Percentiles rank a stretch among this genome's conserved stretches.
phyloP scores from a whole-genome alignment of 2,888 invertebrate species.

The Polia nebulosa region DNA sequence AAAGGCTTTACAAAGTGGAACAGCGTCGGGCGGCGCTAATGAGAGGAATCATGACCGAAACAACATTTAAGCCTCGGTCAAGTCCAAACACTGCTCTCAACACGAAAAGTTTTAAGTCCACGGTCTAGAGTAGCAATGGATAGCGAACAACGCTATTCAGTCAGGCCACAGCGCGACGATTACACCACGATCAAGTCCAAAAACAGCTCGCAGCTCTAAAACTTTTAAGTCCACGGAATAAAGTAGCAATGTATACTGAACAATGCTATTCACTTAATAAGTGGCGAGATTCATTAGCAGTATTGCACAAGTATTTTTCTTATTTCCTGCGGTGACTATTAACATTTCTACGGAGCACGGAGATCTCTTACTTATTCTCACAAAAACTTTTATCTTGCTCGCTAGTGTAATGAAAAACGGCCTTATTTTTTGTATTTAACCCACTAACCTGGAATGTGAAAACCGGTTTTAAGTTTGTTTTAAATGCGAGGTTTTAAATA shows the following conservation, averaged over 20 bases:
- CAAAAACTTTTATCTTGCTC: conserved; percentile 42
- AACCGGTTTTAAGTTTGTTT: conserved; percentile 1
- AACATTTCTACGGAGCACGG: conserved; percentile 44
- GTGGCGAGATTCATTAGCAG: conserved; percentile 61
- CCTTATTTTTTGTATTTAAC: conserved; percentile 29
- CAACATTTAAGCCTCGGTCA: conserved; percentile 19
- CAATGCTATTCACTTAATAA: conserved; percentile 44
- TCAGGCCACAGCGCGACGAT: not conserved
- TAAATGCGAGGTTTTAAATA: conserved; percentile 19
- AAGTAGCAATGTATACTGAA: conserved; percentile 56
- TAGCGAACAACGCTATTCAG: conserved; percentile 1
- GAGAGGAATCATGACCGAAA: conserved; percentile 51
- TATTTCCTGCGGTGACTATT: conserved; percentile 63
- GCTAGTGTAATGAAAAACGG: conserved; percentile 50
- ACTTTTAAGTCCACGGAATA: conserved; percentile 17
- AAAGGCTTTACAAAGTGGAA: conserved; percentile 61
- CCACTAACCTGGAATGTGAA: conserved; percentile 17
- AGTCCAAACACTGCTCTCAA: conserved; percentile 31
- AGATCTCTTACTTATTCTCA: conserved; percentile 37
- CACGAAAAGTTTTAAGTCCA: conserved; percentile 30
- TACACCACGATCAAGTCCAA: not conserved
- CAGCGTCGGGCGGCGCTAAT: conserved; percentile 58
- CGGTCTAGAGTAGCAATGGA: conserved; percentile 57
- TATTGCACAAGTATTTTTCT: conserved; percentile 60
- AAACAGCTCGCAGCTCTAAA: not conserved